Conservation (phyloP, 2,888 invertebrate genomes). For the Hydraecia micacea region DNA sequence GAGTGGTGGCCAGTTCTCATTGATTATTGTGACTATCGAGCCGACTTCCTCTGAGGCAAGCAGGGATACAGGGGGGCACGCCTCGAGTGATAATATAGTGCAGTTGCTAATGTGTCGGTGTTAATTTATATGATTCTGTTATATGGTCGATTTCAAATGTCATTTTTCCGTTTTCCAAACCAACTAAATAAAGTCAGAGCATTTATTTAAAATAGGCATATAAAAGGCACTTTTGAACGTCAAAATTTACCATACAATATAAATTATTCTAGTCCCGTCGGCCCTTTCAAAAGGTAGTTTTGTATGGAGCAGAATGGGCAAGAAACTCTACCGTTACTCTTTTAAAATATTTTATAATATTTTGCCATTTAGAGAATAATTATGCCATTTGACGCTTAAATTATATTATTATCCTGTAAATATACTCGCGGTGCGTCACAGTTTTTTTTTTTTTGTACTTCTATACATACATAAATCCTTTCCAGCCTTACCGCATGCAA, state of each 20-base stretch:
- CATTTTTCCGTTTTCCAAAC: not conserved
- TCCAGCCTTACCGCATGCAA: too few relatives aligned
- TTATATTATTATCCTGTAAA: not conserved
- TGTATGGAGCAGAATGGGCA: too few relatives aligned
- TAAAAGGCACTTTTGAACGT: too few relatives aligned
- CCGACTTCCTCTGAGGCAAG: constrained; percentile 50
- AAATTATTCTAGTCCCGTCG: too few relatives aligned
- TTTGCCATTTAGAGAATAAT: too few relatives aligned
- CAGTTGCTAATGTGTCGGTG: not conserved
- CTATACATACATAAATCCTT: not conserved
- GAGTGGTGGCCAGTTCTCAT: constrained; percentile 13
- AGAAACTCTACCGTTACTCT: too few relatives aligned
- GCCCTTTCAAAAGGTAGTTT: too few relatives aligned
- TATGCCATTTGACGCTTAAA: not conserved
- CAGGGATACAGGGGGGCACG: constrained; percentile 5
- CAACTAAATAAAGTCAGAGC: not conserved
- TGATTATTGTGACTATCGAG: constrained; percentile 48
- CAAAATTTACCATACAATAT: too few relatives aligned
- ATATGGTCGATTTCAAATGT: not conserved
- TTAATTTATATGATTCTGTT: not conserved
- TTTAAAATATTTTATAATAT: too few relatives aligned
- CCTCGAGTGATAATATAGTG: constrained; percentile 8
- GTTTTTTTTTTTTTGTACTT: too few relatives aligned
- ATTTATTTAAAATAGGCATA: too few relatives aligned
- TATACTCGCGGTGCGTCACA: not conserved